Percentiles rank a stretch among this genome's conserved stretches.
Evolutionary conservation across 2,797 vertebrate genomes (phyloP).

Genomic region (Lagodon rhomboides): DNA sequence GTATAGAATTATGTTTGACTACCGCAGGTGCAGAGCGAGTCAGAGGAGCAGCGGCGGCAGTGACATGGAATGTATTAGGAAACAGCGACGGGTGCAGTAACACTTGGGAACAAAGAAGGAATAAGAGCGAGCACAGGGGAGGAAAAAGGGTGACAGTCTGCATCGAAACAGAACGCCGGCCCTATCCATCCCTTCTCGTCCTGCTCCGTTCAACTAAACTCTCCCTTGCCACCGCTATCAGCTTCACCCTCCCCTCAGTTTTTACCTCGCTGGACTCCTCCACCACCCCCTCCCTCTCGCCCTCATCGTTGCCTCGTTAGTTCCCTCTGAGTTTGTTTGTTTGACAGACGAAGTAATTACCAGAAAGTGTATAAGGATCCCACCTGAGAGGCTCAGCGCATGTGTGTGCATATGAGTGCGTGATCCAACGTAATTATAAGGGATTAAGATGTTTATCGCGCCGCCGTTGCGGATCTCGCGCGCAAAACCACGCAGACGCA

Average conservation of each 20-base stretch:
- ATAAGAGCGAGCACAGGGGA: conserved; percentile 5
- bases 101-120: conserved; percentile 23
- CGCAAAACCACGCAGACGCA: conserved; percentile 24
- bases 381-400: conserved; percentile 65
- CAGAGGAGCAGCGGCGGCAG: conserved; percentile 29
- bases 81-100: conserved; percentile 10
- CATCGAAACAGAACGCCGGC: conserved; percentile 28
- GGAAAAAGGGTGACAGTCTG: conserved; percentile 14
- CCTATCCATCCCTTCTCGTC: conserved; percentile 21
- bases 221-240: not conserved
- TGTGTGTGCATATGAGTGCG: conserved; percentile 44
- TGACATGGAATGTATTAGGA: not conserved
- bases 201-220: conserved; percentile 26
- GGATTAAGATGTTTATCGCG: conserved; percentile 79
- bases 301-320: conserved; percentile 24
- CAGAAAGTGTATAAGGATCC: conserved; percentile 62
- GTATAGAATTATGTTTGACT: conserved; percentile 66
- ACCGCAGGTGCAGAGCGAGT: conserved; percentile 52
- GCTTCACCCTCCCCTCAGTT: conserved; percentile 12
- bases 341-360: conserved; percentile 76
- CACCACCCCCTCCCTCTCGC: not conserved
- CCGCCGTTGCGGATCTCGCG: conserved; percentile 59
- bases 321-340: conserved; percentile 56
- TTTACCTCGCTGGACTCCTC: conserved; percentile 1
- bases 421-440: conserved; percentile 73